Percentiles rank a stretch among this genome's conserved stretches.
Evolutionary conservation across 2,888 invertebrate genomes (phyloP).

Genomic region (Mongoloraphidia duomilia): DNA sequence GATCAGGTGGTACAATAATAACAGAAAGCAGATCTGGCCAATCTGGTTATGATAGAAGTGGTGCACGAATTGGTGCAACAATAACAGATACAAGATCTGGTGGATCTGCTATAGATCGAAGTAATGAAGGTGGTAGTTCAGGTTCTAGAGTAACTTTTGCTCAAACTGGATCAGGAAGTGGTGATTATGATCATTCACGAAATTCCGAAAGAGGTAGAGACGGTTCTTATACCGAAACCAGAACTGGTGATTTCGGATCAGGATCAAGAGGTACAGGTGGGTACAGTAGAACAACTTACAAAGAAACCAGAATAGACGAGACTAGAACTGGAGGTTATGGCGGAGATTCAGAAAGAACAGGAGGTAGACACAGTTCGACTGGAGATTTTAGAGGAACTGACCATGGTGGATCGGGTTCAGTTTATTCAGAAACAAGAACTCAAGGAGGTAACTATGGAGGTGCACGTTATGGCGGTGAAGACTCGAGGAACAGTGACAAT

Average conservation of each 20-base stretch:
- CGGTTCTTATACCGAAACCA: neutral
- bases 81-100: conserved; percentile 6
- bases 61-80: conserved; percentile 12
- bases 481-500: too few species aligned
- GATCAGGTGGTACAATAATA: conserved; percentile 11
- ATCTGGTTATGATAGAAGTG: conserved; percentile 9
- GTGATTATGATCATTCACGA: neutral
- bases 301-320: neutral
- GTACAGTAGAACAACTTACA: neutral
- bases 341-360: neutral
- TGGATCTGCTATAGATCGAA: conserved; percentile 7
- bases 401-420: too few species aligned
- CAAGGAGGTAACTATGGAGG: too few species aligned
- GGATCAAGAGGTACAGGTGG: neutral
- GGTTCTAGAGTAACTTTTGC: neutral
- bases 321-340: neutral
- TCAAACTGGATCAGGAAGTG: neutral
- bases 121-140: conserved; percentile 4
- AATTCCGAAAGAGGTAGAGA: neutral
- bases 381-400: neutral
- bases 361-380: neutral
- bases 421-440: too few species aligned
- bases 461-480: too few species aligned
- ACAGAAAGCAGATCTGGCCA: conserved; percentile 2
- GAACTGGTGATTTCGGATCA: neutral